Evolutionary conservation across 2,797 vertebrate species (phyloP).

Genomic region (Myripristis murdjan): DNA sequence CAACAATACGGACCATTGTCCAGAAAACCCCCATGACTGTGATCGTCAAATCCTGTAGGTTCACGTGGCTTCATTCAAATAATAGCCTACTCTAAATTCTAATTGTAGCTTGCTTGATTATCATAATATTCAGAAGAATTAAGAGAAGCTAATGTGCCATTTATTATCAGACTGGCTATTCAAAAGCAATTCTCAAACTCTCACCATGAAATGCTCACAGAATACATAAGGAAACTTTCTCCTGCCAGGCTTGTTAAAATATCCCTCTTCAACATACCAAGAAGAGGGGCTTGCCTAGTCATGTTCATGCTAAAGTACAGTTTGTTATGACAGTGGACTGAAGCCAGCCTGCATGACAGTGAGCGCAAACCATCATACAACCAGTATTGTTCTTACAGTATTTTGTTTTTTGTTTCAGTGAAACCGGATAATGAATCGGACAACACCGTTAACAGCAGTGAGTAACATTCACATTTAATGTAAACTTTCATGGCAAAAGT

Average conservation of each 20-base stretch:
- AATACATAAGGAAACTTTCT: not conserved
- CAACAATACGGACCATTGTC: slow-evolving; percentile 91
- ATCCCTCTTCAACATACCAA: slow-evolving; percentile 5
- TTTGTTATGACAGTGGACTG: slow-evolving; percentile 13
- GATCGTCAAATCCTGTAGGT: slow-evolving; percentile 89
- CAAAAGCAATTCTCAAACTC: not conserved
- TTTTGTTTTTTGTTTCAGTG: slow-evolving; percentile 56
- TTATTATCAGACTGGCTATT: not conserved
- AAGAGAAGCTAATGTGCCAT: not conserved
- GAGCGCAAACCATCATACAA: slow-evolving; percentile 1
- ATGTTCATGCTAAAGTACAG: slow-evolving; percentile 13
- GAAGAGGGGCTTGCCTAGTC: slow-evolving; percentile 42
- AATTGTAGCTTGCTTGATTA: not conserved
- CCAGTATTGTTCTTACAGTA: slow-evolving; percentile 8
- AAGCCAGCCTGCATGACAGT: not conserved
- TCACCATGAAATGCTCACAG: not conserved
- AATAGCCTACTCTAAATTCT: too few relatives aligned
- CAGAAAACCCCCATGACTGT: slow-evolving; percentile 90
- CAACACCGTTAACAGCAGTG: slow-evolving; percentile 33
- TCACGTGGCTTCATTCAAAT: not conserved
- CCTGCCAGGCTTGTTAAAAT: not conserved
- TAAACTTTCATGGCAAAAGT: slow-evolving; percentile 1
- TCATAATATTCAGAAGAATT: not conserved
- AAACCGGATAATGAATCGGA: slow-evolving; percentile 47
- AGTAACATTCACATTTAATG: slow-evolving; percentile 45